Evolutionary conservation across 37 sponge, comb jelly and placozoan genomes (phyloP), one percentile per base, ranked within the genome.

Genomic region (Cliona cf. orientalis): DNA sequence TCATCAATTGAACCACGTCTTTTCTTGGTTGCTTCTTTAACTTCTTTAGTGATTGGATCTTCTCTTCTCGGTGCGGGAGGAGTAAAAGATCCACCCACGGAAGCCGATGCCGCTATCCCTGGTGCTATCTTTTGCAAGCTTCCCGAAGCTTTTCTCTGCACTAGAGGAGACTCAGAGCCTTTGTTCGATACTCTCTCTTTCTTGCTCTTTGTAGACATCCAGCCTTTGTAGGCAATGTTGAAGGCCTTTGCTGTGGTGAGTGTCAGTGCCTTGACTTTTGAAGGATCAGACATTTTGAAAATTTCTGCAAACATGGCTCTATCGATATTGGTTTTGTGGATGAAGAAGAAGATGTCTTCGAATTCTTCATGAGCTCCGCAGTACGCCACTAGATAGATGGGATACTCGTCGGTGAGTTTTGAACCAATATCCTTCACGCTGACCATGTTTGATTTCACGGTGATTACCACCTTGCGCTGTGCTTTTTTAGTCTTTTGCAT

Each of bases 201-300:
- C 31, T 69, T 65, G 42, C 80, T 71, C 78, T 90, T 80, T 68
- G 80, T 67, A 5, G 67, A n/a, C 53, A 65, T 71, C 91, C 91
- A 94, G 3, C 85, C 91, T 59, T 87, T 87, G 85, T 71, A 94
- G 19, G 95, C 91, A 70, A 94, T 90, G 72, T 87, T 90, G 88
- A 94, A 90, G 21, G 91, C 88, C 71, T 90, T 94, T 12, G 85
- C 80, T 1, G 87, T 83, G 1, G 95, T 90, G 19, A 87, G 69
- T 9, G 78, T 81, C 39, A 84, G 39, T 40, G 88, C 95, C 17
- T 35, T 72, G 33, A 90, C 94, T 59, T 86, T 86, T 5, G 42
- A 55, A 38, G 71, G 61, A 43, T 36, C 58, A 43, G 66, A 58
- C 14, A 83, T 58, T 46, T 73, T 78, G 74, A 89, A 90, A 2